Percentiles rank a stretch among this genome's conserved stretches.
These are phyloP conservation scores for Cherax destructor DNA, from an alignment of 1,140 invertebrate genomes.

Conservation along the genomic window DNA sequence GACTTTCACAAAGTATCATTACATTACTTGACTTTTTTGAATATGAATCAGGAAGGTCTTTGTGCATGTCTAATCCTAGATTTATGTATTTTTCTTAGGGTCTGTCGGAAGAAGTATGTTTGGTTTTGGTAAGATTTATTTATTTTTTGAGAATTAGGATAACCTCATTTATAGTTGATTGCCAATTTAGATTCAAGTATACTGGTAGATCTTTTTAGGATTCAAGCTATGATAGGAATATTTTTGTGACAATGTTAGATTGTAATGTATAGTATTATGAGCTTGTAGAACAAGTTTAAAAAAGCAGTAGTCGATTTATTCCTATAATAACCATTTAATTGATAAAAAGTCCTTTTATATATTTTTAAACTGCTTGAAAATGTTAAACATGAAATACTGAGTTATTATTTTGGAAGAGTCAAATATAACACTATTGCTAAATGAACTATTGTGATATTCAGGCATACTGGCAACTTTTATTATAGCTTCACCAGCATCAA, in stretches of 20 bases:
- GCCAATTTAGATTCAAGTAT: neutral
- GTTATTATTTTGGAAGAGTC: neutral
- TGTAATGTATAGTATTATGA: neutral
- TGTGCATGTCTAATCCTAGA: constrained; percentile 61
- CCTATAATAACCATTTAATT: neutral
- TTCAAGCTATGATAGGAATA: neutral
- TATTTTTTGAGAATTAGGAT: constrained; percentile 4
- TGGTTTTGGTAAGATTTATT: constrained; percentile 66
- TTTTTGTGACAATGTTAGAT: neutral
- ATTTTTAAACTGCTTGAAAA: neutral
- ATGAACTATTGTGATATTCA: neutral
- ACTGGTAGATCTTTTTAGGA: neutral
- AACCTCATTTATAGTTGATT: neutral
- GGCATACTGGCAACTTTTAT: neutral
- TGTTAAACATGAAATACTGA: neutral
- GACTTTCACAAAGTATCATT: neutral
- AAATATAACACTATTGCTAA: neutral
- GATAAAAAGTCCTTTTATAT: neutral
- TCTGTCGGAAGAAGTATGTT: constrained; percentile 69
- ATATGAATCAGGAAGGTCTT: constrained; percentile 19
- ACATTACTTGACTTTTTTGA: neutral
- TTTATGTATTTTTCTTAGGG: constrained; percentile 59
- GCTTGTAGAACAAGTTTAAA: neutral
- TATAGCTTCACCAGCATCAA: neutral
- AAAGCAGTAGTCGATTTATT: neutral